Evolutionary conservation across 2,888 invertebrate species (phyloP).

Genomic region (Callimorpha dominula): DNA sequence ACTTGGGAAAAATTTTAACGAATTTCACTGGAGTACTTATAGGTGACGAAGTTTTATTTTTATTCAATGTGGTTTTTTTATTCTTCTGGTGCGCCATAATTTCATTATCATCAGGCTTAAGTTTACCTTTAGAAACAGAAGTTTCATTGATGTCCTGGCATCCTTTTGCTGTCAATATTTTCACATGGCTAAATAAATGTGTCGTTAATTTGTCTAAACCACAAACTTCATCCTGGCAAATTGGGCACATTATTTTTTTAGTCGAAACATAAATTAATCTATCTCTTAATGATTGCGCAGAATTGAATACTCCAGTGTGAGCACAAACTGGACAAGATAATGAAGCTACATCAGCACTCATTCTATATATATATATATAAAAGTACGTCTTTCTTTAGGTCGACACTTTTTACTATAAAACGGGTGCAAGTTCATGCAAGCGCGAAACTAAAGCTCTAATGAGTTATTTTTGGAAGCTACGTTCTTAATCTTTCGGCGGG

Average conservation of each 20-base stretch:
- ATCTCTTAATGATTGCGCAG: conserved; percentile 89
- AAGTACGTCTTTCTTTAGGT: background rate
- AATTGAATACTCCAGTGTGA: conserved; percentile 89
- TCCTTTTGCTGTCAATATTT: conserved; percentile 65
- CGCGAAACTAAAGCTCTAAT: conserved; percentile 69
- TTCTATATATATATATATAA: conserved; percentile 43
- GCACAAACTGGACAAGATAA: conserved; percentile 93
- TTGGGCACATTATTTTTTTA: conserved; percentile 91
- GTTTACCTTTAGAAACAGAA: conserved; percentile 47
- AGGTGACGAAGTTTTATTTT: conserved; percentile 74
- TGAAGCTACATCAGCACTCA: conserved; percentile 85
- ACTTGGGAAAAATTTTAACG: conserved; percentile 81
- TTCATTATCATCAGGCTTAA: conserved; percentile 55
- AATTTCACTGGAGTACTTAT: conserved; percentile 74
- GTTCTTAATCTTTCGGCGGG: conserved; percentile 74
- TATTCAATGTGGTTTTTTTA: conserved; percentile 66
- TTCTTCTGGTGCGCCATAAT: conserved; percentile 65
- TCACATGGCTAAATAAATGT: conserved; percentile 92
- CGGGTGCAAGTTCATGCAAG: conserved; percentile 53
- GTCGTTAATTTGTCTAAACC: conserved; percentile 94
- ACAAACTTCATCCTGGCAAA: conserved; percentile 91
- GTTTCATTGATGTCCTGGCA: conserved; percentile 49
- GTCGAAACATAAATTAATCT: conserved; percentile 92
- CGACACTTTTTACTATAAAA: conserved; percentile 8
- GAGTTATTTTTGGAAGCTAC: conserved; percentile 78